Percentiles rank a stretch among this genome's conserved stretches.
Conservation (phyloP, 2,113 vertebrate species). For the Grus americana region DNA sequence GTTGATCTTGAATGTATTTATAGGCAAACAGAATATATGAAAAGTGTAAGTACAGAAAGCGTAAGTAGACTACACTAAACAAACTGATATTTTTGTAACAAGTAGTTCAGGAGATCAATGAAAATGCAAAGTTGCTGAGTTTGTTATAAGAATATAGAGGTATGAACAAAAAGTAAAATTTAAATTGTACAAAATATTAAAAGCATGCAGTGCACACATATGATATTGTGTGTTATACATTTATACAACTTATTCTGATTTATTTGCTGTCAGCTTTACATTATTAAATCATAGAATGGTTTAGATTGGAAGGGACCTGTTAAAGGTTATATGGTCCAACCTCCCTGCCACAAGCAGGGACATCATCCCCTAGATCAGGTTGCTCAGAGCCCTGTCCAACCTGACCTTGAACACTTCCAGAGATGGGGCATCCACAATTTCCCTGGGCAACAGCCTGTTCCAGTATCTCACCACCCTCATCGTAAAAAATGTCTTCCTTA, state of each 20-base stretch:
- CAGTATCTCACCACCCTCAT: not conserved
- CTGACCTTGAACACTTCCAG: no score
- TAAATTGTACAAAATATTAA: not conserved
- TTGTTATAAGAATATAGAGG: no score
- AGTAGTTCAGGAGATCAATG: not conserved
- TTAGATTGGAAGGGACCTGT: not conserved
- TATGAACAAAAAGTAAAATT: not conserved
- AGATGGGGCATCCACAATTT: no score
- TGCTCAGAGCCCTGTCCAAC: no score
- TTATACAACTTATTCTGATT: not conserved
- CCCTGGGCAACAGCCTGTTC: not conserved
- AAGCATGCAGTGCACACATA: not conserved
- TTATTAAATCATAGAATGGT: not conserved
- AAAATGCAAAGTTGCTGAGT: not conserved
- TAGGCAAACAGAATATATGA: not conserved
- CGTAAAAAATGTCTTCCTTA: not conserved
- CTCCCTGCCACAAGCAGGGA: not conserved
- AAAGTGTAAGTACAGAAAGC: not conserved
- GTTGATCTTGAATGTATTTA: not conserved
- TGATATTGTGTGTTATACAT: not conserved
- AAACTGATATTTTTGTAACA: not conserved
- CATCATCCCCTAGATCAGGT: no score
- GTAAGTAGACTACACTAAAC: not conserved
- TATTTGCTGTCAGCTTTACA: not conserved
- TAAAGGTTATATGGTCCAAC: no score